Evolutionary conservation across 2,888 invertebrate genomes (phyloP), one percentile per base, ranked within the genome.

Genomic region (Alviniconcha strummeri): DNA sequence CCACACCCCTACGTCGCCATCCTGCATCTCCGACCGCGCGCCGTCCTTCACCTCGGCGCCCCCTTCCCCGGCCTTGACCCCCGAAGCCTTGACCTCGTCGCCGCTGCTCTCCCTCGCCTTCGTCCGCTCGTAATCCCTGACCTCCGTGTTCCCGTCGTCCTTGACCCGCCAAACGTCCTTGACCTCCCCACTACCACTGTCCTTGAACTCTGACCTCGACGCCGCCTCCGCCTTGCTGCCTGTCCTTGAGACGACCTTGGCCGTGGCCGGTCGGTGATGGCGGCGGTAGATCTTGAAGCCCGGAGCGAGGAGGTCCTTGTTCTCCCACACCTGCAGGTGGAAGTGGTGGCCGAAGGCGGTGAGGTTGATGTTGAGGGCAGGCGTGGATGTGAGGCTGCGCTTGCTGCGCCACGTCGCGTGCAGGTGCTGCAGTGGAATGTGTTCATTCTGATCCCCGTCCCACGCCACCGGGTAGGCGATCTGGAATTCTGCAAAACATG

Each of bases 221-320:
- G 5, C 64, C 13, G 60, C 8, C 17, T 64, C 36, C 13, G 13
- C 36, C 7, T 7, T 71, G 17, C 19, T 71, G 4, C 64, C 64
- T 52, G 52, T 9, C 76, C 76, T 55, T 55, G 76, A 55, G 0
- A 74, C 6, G 36, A 72, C 72, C 36, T 19, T 76, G 54, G 77
- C 74, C 36, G 84, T 78, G 72, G 84, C 54, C 4, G 75, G 80
- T 19, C 86, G 74, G 11, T 86, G 83, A 77, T 89, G 87, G 69
- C 89, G 86, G 74, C 87, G 88, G 84, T 91, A 91, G 64, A 91
- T 88, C 84, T 90, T 90, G 83, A 91, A 91, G 55, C 91, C 91
- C 8, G 89, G 89, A 0, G 91, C 89, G 54, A 90, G 83, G 9
- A 91, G 85, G n/a, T 88, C 82, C 54, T 87, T 85, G 71, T 91